Conservation (phyloP, 2,888 invertebrate species). For the Elysia crispata region DNA sequence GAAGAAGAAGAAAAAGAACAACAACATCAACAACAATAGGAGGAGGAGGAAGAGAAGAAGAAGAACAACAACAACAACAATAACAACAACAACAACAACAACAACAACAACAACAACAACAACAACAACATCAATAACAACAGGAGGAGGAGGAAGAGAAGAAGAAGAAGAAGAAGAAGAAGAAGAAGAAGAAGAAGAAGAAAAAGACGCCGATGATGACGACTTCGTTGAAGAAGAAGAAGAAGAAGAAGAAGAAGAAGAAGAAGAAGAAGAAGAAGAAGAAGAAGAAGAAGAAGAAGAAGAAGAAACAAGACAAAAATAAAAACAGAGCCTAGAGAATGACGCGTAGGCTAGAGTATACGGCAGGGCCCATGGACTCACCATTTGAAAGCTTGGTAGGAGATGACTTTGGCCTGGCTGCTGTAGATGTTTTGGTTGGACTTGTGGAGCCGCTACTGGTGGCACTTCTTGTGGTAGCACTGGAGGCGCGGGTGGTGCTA, state of each 20-base stretch:
- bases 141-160: constrained; percentile 7
- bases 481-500: constrained; percentile 1
- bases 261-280: constrained; percentile 4
- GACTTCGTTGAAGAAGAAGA: background rate
- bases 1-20: background rate
- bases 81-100: background rate
- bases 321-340: too few species aligned
- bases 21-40: too few species aligned
- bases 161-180: constrained; percentile 2
- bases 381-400: constrained; percentile 45
- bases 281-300: constrained; percentile 10
- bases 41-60: constrained; percentile 15
- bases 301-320: too few species aligned
- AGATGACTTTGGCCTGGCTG: constrained; percentile 40
- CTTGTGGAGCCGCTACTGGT: too few species aligned
- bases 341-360: too few species aligned
- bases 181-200: constrained; percentile 28
- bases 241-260: background rate
- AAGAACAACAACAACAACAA: constrained; percentile 3
- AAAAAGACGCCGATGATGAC: constrained; percentile 16
- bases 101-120: background rate
- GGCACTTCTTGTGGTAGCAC: background rate
- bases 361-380: too few species aligned
- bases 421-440: constrained; percentile 3
- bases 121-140: background rate